Conservation (phyloP, 2,113 vertebrate species). For the Cricetomys ansorgei region DNA sequence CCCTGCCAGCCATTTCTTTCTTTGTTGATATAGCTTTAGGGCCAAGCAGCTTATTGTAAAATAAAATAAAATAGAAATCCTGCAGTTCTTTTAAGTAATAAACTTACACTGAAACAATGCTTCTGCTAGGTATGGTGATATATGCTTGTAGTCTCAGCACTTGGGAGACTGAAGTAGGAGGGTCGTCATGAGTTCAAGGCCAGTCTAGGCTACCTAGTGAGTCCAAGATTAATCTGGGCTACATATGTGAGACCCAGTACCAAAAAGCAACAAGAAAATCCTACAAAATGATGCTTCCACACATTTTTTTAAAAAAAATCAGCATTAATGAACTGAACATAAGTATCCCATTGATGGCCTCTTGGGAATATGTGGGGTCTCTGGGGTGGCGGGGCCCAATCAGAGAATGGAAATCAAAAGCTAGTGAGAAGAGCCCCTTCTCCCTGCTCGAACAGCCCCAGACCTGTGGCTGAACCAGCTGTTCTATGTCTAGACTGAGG, state of each 20-base stretch:
- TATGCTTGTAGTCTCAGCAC: background rate
- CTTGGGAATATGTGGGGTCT: background rate
- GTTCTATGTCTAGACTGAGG: background rate
- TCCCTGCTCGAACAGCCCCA: background rate
- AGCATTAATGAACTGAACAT: background rate
- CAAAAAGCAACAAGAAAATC: background rate
- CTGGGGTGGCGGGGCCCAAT: background rate
- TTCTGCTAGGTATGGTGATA: background rate
- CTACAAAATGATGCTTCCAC: background rate
- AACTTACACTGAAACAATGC: background rate
- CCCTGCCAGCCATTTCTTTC: background rate
- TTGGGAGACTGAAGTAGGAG: background rate
- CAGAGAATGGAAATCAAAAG: rapidly evolving
- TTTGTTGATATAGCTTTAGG: slow-evolving; percentile 1
- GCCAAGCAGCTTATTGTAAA: background rate
- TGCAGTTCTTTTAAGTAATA: slow-evolving; percentile 27
- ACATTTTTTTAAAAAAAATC: background rate
- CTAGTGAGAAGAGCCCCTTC: background rate
- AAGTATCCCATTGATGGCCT: background rate
- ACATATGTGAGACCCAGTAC: background rate
- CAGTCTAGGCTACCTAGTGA: background rate
- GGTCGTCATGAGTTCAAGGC: background rate
- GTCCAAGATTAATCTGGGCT: background rate
- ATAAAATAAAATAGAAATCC: background rate
- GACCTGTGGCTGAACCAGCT: background rate